Evolutionary conservation across 2,797 vertebrate genomes (phyloP).

Genomic region (Rhincodon typus): DNA sequence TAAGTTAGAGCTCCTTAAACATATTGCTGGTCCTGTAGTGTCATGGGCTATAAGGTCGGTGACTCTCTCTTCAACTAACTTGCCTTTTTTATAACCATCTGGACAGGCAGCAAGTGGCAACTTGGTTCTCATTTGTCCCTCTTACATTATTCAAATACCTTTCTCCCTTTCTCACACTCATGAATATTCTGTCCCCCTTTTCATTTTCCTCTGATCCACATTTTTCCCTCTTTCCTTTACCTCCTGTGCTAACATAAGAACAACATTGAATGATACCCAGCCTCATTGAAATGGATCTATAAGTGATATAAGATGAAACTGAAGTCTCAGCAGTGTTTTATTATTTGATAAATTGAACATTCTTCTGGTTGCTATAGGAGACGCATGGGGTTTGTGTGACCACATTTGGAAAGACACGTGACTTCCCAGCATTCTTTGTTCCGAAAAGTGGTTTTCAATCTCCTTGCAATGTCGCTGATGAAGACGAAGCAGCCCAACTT

Average conservation of each 20-base stretch:
- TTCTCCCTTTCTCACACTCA: background rate
- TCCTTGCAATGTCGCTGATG: slow-evolving; percentile 60
- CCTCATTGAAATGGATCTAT: background rate
- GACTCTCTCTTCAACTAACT: background rate
- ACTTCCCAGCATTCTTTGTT: slow-evolving; percentile 82
- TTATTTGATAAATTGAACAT: background rate
- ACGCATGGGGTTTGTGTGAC: slow-evolving; percentile 82
- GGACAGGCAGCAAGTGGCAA: background rate
- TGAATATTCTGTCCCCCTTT: background rate
- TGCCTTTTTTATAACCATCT: background rate
- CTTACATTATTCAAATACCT: background rate
- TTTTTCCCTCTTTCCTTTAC: background rate
- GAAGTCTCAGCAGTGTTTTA: background rate
- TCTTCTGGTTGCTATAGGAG: slow-evolving; percentile 58
- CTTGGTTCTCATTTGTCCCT: background rate
- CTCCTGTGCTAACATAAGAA: background rate
- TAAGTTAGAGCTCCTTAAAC: background rate
- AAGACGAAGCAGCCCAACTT: slow-evolving; percentile 71
- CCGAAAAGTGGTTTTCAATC: slow-evolving; percentile 69
- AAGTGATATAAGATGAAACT: background rate
- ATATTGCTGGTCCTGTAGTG: background rate
- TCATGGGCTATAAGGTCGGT: background rate
- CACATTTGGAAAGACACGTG: slow-evolving; percentile 67
- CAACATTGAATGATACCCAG: background rate
- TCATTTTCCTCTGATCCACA: background rate